Evolutionary conservation across 23 tunicate genomes (phyloP).

Genomic region (Ciona savignyi): DNA sequence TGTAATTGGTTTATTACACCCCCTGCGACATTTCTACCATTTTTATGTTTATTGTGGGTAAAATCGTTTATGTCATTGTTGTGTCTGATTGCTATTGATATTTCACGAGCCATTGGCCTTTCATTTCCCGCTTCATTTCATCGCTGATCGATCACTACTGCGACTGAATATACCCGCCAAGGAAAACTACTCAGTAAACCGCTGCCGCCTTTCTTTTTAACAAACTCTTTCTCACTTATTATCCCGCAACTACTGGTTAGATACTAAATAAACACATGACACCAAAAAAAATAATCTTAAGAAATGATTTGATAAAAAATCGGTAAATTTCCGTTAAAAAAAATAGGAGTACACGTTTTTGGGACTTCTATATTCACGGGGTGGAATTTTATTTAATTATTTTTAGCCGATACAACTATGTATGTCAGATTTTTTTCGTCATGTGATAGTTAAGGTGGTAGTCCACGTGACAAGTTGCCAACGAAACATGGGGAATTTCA

Average conservation of each 20-base stretch:
- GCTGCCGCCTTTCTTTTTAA: too few relatives aligned
- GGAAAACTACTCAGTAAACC: neutral
- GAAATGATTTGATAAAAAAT: too few relatives aligned
- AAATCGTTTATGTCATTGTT: neutral
- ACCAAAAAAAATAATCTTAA: too few relatives aligned
- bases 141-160: slow-evolving; percentile 33
- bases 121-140: slow-evolving; percentile 34
- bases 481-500: slow-evolving; percentile 17
- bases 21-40: neutral
- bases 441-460: neutral
- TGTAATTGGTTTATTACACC: neutral
- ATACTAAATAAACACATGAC: too few relatives aligned
- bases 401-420: too few relatives aligned
- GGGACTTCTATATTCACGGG: too few relatives aligned
- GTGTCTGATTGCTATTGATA: neutral
- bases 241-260: too few relatives aligned
- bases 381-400: too few relatives aligned
- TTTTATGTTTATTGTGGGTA: neutral
- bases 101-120: slow-evolving; percentile 18
- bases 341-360: too few relatives aligned
- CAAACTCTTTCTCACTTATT: too few relatives aligned
- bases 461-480: slow-evolving; percentile 40
- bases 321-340: too few relatives aligned
- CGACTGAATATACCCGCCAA: neutral
- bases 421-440: too few relatives aligned